Conservation (phyloP, 2,113 vertebrate species). For the Phyllostomus hastatus region DNA sequence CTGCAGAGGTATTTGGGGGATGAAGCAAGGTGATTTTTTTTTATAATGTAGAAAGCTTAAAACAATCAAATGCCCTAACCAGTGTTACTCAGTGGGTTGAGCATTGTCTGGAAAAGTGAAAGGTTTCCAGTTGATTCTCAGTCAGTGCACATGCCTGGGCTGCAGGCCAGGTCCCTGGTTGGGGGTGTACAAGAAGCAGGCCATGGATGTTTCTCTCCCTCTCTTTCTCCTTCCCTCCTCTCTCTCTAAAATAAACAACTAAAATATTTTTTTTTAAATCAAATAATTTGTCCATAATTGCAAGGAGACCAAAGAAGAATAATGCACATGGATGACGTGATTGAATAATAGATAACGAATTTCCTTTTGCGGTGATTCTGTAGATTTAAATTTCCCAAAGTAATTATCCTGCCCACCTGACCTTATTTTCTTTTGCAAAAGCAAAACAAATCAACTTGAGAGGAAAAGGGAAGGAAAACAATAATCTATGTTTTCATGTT, state of each 20-base stretch:
- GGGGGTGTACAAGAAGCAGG: too few species aligned
- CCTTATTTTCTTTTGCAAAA: conserved; percentile 60
- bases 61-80: background rate
- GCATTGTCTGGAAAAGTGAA: too few species aligned
- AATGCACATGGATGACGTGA: background rate
- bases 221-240: too few species aligned
- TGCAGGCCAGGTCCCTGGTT: too few species aligned
- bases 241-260: too few species aligned
- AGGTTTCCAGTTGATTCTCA: too few species aligned
- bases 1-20: background rate
- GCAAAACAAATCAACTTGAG: conserved; percentile 65
- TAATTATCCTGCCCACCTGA: conserved; percentile 42
- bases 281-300: background rate
- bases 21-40: background rate
- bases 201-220: too few species aligned
- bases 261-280: too few species aligned
- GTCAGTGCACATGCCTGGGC: too few species aligned
- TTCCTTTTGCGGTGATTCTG: conserved; percentile 8
- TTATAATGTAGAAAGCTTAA: background rate
- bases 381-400: conserved; percentile 16
- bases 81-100: too few species aligned
- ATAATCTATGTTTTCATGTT: conserved; percentile 70
- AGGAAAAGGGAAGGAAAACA: conserved; percentile 54
- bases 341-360: background rate
- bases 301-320: background rate